Percentiles rank a stretch among this genome's conserved stretches.
Conservation (phyloP, 2,113 vertebrate genomes). For the Ammospiza nelsoni region DNA sequence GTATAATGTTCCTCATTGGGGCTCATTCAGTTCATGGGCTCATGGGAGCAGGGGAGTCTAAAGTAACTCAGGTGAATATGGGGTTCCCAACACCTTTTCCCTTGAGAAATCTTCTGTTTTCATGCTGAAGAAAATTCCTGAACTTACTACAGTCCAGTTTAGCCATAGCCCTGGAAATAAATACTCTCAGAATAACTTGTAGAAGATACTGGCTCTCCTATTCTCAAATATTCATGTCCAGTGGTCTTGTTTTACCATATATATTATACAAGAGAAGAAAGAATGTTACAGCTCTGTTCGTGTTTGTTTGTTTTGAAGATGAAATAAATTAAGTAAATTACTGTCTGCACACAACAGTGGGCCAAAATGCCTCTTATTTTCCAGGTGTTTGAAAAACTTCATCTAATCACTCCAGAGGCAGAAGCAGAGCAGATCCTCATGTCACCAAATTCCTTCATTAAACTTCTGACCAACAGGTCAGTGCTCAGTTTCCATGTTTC, state of each 20-base stretch:
- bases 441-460: conserved; percentile 79
- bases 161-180: not conserved
- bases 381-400: conserved; percentile 92
- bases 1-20: not conserved
- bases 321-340: not conserved
- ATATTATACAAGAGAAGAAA: not conserved
- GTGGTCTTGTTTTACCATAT: not conserved
- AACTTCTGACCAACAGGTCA: conserved; percentile 81
- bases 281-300: not conserved
- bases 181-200: not conserved
- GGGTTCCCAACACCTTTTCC: not conserved
- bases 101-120: not conserved
- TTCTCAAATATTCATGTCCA: not conserved
- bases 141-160: not conserved
- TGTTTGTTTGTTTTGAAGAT: not conserved
- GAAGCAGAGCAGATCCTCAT: conserved; percentile 84
- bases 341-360: not conserved
- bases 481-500: not conserved
- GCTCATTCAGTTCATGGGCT: not conserved
- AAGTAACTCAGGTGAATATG: not conserved
- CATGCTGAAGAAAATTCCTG: not conserved
- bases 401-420: conserved; percentile 81
- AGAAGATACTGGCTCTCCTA: not conserved
- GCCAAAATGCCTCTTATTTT: not conserved
- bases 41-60: no score